Conservation (phyloP, 2,797 vertebrate species). For the Coracias cyanogaster region DNA sequence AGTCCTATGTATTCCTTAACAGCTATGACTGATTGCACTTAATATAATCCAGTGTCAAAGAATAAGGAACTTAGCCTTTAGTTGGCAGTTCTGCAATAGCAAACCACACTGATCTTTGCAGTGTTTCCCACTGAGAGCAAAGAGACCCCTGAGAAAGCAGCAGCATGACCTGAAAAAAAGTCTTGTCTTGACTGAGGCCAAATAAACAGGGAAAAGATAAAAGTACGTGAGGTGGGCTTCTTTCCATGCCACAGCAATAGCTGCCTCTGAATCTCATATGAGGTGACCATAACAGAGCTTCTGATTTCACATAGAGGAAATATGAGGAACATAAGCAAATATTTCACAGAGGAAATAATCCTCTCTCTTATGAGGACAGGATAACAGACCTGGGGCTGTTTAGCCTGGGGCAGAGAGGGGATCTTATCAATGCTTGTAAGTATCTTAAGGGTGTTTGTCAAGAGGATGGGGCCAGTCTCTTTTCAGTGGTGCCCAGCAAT, state of each 20-base stretch:
- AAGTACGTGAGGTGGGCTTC: not conserved
- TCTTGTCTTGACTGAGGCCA: not conserved
- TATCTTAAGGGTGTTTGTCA: not conserved
- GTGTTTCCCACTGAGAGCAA: not conserved
- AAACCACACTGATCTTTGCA: not conserved
- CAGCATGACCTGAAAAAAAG: not conserved
- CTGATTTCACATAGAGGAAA: not conserved
- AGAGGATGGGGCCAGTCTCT: not conserved
- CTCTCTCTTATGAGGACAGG: not conserved
- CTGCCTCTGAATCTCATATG: not conserved
- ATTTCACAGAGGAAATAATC: not conserved
- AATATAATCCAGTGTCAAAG: not conserved
- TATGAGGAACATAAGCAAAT: too few species aligned
- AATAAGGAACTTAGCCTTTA: not conserved
- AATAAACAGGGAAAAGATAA: not conserved
- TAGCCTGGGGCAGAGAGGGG: not conserved
- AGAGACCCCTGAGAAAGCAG: not conserved
- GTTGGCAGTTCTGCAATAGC: not conserved
- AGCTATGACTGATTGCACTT: not conserved
- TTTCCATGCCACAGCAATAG: not conserved
- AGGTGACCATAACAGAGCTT: not conserved
- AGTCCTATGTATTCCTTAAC: not conserved
- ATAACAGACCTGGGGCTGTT: not conserved
- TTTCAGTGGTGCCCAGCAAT: not conserved
- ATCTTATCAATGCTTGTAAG: not conserved